Evolutionary conservation across 2,113 vertebrate species (phyloP).

Genomic region (Oncorhynchus kisutch): DNA sequence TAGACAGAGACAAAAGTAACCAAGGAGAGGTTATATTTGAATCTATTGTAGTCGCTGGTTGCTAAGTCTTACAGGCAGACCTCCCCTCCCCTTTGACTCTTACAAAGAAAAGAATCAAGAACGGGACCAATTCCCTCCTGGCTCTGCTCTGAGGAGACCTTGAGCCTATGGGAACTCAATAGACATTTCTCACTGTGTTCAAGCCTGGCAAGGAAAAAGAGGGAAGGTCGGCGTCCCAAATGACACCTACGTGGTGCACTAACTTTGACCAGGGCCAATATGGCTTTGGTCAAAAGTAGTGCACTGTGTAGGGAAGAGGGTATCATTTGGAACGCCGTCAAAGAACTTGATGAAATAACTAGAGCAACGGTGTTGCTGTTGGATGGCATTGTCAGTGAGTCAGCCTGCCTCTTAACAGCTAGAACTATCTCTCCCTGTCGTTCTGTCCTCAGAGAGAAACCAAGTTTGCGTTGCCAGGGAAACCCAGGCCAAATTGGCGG

Average conservation of each 20-base stretch:
- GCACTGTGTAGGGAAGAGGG: too few relatives aligned
- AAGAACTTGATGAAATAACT: constrained; percentile 32
- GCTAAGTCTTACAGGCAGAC: neutral
- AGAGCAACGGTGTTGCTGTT: constrained; percentile 48
- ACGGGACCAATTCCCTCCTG: neutral
- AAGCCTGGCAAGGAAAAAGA: constrained; percentile 17
- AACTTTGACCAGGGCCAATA: too few relatives aligned
- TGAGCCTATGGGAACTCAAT: constrained; percentile 14
- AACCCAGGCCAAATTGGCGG: constrained; percentile 68
- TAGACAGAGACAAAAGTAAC: neutral
- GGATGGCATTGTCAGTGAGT: constrained; percentile 37
- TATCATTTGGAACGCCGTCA: too few relatives aligned
- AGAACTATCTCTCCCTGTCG: constrained; percentile 53
- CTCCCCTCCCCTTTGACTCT: neutral
- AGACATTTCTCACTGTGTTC: constrained; percentile 19
- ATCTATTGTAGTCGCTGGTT: constrained; percentile 1
- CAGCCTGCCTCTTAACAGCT: constrained; percentile 38
- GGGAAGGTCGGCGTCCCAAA: neutral
- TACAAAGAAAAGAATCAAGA: neutral
- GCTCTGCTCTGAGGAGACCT: neutral
- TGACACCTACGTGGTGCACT: too few relatives aligned
- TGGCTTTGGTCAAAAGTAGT: too few relatives aligned
- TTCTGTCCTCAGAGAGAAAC: constrained; percentile 59
- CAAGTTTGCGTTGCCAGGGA: constrained; percentile 75
- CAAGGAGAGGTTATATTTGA: neutral